Evolutionary conservation across 1,140 invertebrate genomes (phyloP).

Genomic region (Ceratitis capitata): DNA sequence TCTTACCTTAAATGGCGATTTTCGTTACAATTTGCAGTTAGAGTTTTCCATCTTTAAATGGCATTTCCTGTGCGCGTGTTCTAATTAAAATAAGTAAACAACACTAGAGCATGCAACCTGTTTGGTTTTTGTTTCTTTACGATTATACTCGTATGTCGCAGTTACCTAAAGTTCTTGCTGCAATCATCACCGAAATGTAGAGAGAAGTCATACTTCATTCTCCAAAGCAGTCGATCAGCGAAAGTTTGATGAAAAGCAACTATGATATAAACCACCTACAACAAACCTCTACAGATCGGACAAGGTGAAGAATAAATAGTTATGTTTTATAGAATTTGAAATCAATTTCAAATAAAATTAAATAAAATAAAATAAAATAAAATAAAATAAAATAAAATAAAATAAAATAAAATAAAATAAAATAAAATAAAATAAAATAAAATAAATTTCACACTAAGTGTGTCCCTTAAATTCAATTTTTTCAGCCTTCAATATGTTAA

Average conservation of each 20-base stretch:
- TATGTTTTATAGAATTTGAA: too few relatives aligned
- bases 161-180: not conserved
- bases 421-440: too few relatives aligned
- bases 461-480: too few relatives aligned
- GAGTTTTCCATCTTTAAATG: not conserved
- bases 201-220: not conserved
- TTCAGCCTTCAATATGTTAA: too few relatives aligned
- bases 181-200: not conserved
- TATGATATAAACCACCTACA: slow-evolving; percentile 15
- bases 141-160: too few relatives aligned
- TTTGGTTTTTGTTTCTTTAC: not conserved
- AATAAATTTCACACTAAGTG: too few relatives aligned
- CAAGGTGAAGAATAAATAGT: not conserved
- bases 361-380: too few relatives aligned
- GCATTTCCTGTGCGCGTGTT: slow-evolving; percentile 26
- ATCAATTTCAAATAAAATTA: too few relatives aligned
- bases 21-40: not conserved
- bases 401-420: too few relatives aligned
- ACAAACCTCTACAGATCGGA: not conserved
- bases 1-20: not conserved
- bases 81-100: slow-evolving; percentile 13
- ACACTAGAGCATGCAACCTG: not conserved
- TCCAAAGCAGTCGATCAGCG: not conserved
- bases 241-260: not conserved
- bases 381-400: too few relatives aligned